Evolutionary conservation across 2,797 vertebrate species (phyloP).

Genomic region (Sebastes trivittatus): DNA sequence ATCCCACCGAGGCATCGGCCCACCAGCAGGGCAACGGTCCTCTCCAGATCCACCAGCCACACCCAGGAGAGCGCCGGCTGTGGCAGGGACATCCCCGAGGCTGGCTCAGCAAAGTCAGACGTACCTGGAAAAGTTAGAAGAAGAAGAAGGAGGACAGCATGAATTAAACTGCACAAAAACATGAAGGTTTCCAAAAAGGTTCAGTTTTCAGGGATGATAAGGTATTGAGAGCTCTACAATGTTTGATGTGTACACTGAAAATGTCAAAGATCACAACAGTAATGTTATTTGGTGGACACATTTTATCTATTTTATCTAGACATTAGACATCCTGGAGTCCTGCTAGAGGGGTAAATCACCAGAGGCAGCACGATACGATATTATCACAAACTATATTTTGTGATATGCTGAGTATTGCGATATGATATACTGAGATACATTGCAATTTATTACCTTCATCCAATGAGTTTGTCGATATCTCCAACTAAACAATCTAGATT

Average conservation of each 20-base stretch:
- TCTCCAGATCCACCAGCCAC: slow-evolving; percentile 97
- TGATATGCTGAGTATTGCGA: no score
- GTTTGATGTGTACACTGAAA: background rate
- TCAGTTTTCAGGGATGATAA: background rate
- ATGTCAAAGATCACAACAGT: background rate
- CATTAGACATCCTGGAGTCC: no score
- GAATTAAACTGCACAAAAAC: background rate
- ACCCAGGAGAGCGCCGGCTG: slow-evolving; percentile 92
- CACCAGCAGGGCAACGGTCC: slow-evolving; percentile 92
- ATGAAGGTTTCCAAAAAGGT: background rate
- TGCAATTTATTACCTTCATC: no score
- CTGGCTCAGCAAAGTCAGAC: slow-evolving; percentile 89
- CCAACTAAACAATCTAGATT: no score
- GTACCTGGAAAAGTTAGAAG: slow-evolving; percentile 79
- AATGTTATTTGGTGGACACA: background rate
- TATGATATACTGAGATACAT: no score
- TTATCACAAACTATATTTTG: no score
- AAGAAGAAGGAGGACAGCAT: background rate
- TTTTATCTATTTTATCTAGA: background rate
- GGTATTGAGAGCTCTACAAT: background rate
- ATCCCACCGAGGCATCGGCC: slow-evolving; percentile 96
- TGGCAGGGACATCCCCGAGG: slow-evolving; percentile 82
- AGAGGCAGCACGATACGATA: no score
- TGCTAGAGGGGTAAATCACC: no score
- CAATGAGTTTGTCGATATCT: no score